Conservation (phyloP, 2,888 invertebrate genomes). For the Netelia fuscicornis region DNA sequence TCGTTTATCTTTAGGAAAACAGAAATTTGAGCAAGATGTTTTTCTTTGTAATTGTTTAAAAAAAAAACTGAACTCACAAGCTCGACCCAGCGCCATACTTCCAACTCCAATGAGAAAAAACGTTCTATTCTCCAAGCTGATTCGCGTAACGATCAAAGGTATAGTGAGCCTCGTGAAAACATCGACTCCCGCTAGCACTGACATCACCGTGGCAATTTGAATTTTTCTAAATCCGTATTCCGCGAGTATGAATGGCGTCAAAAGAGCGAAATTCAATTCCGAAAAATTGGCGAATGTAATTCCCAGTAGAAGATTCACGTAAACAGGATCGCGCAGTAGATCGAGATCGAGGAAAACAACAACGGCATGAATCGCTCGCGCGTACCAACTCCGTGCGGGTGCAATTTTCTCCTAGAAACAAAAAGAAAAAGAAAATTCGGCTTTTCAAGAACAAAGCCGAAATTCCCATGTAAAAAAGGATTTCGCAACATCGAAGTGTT, state of each 20-base stretch:
- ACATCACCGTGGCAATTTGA: slow-evolving; percentile 90
- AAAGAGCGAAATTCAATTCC: slow-evolving; percentile 90
- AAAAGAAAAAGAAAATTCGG: slow-evolving; percentile 37
- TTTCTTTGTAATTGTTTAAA: no score
- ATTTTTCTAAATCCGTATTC: slow-evolving; percentile 88
- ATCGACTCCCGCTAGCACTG: slow-evolving; percentile 89
- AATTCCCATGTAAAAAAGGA: slow-evolving; percentile 31
- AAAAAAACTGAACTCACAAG: slow-evolving; percentile 85
- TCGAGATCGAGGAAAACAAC: slow-evolving; percentile 90
- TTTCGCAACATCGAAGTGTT: slow-evolving; percentile 15
- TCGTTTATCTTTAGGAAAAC: not conserved
- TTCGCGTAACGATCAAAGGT: slow-evolving; percentile 89
- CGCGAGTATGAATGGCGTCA: slow-evolving; percentile 90
- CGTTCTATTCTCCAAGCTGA: slow-evolving; percentile 90
- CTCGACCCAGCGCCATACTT: slow-evolving; percentile 89
- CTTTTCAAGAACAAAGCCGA: slow-evolving; percentile 49
- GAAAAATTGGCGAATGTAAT: slow-evolving; percentile 90
- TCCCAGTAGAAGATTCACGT: slow-evolving; percentile 90
- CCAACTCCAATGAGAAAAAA: slow-evolving; percentile 90
- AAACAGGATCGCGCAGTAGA: slow-evolving; percentile 89
- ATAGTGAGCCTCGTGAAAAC: slow-evolving; percentile 88
- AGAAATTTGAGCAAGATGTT: slow-evolving; percentile 18
- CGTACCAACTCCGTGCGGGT: slow-evolving; percentile 61
- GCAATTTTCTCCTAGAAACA: slow-evolving; percentile 51
- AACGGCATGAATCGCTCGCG: slow-evolving; percentile 86